Conservation (phyloP, 2,113 vertebrate genomes). For the Eulemur macaco region DNA sequence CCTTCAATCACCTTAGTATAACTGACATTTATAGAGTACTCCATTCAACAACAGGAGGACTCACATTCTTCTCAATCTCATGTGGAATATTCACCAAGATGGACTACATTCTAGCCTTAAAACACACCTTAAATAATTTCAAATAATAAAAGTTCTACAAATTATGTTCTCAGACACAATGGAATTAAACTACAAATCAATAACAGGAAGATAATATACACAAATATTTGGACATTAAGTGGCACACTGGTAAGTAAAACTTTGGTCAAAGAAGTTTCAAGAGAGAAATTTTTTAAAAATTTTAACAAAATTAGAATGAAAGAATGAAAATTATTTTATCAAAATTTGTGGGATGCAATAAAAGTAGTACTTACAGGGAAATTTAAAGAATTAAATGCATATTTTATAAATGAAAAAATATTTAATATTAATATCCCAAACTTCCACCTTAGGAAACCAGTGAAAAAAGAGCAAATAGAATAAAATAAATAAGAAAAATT, state of each 20-base stretch:
- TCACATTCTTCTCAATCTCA: not conserved
- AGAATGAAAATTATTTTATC: not conserved
- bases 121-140: not conserved
- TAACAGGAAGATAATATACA: not conserved
- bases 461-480: not conserved
- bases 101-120: not conserved
- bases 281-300: not conserved
- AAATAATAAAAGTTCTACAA: not conserved
- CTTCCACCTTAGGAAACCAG: not conserved
- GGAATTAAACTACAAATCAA: not conserved
- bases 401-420: not conserved
- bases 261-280: not conserved
- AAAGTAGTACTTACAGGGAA: not conserved
- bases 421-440: not conserved
- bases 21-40: not conserved
- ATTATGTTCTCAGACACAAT: not conserved
- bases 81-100: not conserved
- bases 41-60: not conserved
- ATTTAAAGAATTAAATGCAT: not conserved
- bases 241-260: not conserved
- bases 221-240: not conserved
- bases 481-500: not conserved
- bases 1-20: not conserved
- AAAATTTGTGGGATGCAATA: not conserved
- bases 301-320: not conserved